These are phyloP conservation scores for Mesocentrotus franciscanus DNA, from an alignment of 53 echinoderm and acorn worm genomes.

Conservation along the genomic window DNA sequence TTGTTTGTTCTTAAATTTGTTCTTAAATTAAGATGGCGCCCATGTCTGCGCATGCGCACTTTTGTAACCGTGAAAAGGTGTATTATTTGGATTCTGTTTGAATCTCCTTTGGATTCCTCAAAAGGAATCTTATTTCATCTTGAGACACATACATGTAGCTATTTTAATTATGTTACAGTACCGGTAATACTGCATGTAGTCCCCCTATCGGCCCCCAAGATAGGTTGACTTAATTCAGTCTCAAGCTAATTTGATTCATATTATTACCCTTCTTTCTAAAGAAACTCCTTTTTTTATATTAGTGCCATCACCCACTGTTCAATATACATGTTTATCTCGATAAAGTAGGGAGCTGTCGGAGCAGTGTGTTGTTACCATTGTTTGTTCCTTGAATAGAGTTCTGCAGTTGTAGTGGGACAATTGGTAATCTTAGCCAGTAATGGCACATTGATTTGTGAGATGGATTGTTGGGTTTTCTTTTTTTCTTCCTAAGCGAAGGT, in stretches of 20 bases:
- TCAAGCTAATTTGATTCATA: not conserved
- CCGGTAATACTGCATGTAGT: not conserved
- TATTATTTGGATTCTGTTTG: too few relatives aligned
- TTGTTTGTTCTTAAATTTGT: too few relatives aligned
- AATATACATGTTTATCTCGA: not conserved
- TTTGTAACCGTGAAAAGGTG: too few relatives aligned
- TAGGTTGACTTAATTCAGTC: not conserved
- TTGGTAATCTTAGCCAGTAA: slow-evolving; percentile 14
- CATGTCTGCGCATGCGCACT: too few relatives aligned
- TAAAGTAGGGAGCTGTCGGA: slow-evolving; percentile 16
- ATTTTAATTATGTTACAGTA: not conserved
- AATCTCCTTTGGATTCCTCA: too few relatives aligned
- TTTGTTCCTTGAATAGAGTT: not conserved
- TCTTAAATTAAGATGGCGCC: too few relatives aligned
- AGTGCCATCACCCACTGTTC: not conserved
- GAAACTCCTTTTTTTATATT: not conserved
- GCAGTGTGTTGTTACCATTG: not conserved
- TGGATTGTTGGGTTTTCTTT: slow-evolving; percentile 17
- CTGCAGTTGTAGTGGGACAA: not conserved
- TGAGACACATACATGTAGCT: not conserved
- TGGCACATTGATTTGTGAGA: slow-evolving; percentile 44
- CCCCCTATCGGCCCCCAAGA: not conserved
- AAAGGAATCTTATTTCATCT: too few relatives aligned
- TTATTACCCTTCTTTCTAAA: not conserved
- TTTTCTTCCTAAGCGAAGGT: not conserved